phyloP scores from a whole-genome alignment of 1,140 invertebrate species.

The Nasonia giraulti region DNA sequence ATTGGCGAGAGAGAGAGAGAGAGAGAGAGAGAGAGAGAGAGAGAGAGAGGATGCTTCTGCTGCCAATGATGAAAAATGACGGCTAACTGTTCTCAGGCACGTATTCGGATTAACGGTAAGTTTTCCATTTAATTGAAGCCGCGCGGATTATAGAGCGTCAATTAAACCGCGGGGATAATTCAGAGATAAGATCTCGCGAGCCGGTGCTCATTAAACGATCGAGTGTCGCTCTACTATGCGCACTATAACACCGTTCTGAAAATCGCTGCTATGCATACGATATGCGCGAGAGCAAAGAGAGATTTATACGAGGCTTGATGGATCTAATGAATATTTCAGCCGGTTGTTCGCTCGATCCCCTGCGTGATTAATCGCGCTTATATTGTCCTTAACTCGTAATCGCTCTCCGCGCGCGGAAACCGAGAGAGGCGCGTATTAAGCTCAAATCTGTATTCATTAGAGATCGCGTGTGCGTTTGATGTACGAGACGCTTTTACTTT shows the following conservation, averaged over 20 bases:
- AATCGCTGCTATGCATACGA: neutral
- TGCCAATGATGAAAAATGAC: too few species aligned
- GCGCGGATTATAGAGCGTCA: neutral
- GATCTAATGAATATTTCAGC: conserved; percentile 6
- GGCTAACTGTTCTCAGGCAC: too few species aligned
- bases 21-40: too few species aligned
- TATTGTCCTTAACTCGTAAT: too few species aligned
- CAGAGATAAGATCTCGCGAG: neutral
- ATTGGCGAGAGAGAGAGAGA: neutral
- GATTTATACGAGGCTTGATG: neutral
- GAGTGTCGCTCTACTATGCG: neutral
- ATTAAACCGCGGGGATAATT: neutral
- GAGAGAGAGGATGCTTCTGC: too few species aligned
- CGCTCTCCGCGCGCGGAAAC: too few species aligned
- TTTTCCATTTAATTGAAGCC: conserved; percentile 8
- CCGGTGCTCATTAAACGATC: neutral
- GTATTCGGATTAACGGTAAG: conserved; percentile 21
- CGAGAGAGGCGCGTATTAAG: too few species aligned
- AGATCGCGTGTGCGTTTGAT: too few species aligned
- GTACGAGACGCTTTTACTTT: too few species aligned
- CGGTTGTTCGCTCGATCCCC: too few species aligned
- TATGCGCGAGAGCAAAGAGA: neutral
- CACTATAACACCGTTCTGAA: neutral
- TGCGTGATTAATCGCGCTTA: too few species aligned
- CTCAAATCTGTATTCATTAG: too few species aligned